Evolutionary conservation across 2,888 invertebrate genomes (phyloP).

Genomic region (Polydesmus complanatus): DNA sequence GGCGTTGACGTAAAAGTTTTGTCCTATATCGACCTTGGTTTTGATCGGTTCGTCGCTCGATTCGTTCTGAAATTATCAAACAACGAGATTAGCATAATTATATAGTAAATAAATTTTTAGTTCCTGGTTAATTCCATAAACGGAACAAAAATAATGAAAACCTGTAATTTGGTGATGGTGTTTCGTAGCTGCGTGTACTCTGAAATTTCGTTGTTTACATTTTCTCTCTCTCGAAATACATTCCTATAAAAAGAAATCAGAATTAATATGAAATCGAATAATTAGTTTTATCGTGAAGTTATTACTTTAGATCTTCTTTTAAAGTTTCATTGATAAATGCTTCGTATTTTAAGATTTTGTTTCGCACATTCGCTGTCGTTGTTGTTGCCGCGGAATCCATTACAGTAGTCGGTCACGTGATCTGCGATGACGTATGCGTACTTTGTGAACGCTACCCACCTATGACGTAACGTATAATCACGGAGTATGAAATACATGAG

Average conservation of each 20-base stretch:
- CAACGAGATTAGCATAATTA: constrained; percentile 11
- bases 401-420: too few species aligned
- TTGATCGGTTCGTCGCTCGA: constrained; percentile 44
- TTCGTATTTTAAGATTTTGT: constrained; percentile 46
- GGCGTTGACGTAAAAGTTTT: constrained; percentile 68
- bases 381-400: too few species aligned
- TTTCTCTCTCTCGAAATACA: constrained; percentile 40
- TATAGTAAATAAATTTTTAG: too few species aligned
- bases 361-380: too few species aligned
- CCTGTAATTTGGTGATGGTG: constrained; percentile 46
- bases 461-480: too few species aligned
- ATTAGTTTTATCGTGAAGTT: constrained; percentile 23
- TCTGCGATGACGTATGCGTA: too few species aligned
- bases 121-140: constrained; percentile 2
- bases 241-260: constrained; percentile 22
- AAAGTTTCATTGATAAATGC: constrained; percentile 62
- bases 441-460: too few species aligned
- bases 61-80: constrained; percentile 32
- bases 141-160: too few species aligned
- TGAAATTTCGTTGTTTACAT: constrained; percentile 49
- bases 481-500: too few species aligned
- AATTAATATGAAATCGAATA: neutral
- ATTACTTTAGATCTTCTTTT: constrained; percentile 38
- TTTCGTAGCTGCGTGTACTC: constrained; percentile 60
- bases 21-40: constrained; percentile 65